Evolutionary conservation across 2,113 vertebrate species (phyloP), one percentile per base, ranked within the genome.

Genomic region (Rhea americana): DNA sequence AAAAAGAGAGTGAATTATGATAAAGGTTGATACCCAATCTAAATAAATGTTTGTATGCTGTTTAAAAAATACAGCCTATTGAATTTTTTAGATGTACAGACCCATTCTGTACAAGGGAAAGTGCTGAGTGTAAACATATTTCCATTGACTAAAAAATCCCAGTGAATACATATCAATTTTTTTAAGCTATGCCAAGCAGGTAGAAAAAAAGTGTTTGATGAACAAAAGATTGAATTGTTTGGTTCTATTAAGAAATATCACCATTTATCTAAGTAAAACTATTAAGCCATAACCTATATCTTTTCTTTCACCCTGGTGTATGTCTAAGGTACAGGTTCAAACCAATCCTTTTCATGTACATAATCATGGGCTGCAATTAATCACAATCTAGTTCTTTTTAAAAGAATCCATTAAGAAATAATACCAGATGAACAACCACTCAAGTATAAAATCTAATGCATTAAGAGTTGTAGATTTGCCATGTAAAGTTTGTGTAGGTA

Each of bases 351-450:
- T 97, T 96, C 74, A 92, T 93, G 75, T 93, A 80, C 48, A 48
- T 96, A 95, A 93, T 96, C 78, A 80, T 66, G 82, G 93, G 83
- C 61, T 93, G 75, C 85, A 96, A 93, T 96, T 97, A 95, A 96
- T 97, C 89, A 91, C 94, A 93, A 91, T 93, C 85, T 72, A 92
- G 76, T 84, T 96, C 80, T 96, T 97, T 94, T 81, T 73, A 92
- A 93, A 95, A 92, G 65, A 96, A 82, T 92, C 92, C 94, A 94
- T 96, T 97, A 95, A 96, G 92, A 97, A 96, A 93, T 96, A 91
- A 83, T 94, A 95, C 67, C 74, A 91, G 55, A 58, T 94, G 76
- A 84, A 87, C 82, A 94, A 68, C 53, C 7, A 59, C 65, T 93
- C 96, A 84, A 53, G 73, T 95, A 94, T 87, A 93, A 93, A 96